Evolutionary conservation across 2,113 vertebrate species (phyloP).

Genomic region (Plectropomus leopardus): DNA sequence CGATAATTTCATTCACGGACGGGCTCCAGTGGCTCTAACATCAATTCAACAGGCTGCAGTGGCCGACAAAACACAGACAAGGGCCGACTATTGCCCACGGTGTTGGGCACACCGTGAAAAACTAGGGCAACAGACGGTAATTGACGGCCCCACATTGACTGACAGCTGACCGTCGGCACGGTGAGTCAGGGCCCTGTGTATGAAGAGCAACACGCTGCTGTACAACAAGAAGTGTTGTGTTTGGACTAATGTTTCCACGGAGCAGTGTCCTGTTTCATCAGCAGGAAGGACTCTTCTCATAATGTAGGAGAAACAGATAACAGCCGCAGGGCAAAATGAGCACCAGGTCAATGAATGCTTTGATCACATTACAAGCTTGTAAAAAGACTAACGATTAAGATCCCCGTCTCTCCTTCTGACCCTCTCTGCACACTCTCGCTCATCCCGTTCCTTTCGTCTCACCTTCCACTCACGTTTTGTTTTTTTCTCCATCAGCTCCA

Average conservation of each 20-base stretch:
- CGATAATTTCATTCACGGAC: too few species aligned
- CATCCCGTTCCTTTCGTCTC: conserved; percentile 22
- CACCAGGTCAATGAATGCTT: conserved; percentile 65
- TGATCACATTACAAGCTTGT: conserved; percentile 63
- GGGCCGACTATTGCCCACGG: too few species aligned
- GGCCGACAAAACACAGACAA: too few species aligned
- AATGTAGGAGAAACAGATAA: conserved; percentile 42
- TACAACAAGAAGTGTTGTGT: conserved; percentile 1
- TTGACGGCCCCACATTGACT: too few species aligned
- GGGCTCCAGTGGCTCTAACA: too few species aligned
- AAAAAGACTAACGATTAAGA: conserved; percentile 55
- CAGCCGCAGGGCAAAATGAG: conserved; percentile 39
- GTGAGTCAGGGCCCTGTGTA: too few species aligned
- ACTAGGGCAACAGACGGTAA: too few species aligned
- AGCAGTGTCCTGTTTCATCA: conserved; percentile 40
- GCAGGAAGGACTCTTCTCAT: conserved; percentile 44
- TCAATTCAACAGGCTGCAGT: too few species aligned
- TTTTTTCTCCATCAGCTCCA: neutral
- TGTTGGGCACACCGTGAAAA: too few species aligned
- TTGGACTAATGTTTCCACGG: conserved; percentile 30
- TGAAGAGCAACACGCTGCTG: neutral
- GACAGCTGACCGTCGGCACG: too few species aligned
- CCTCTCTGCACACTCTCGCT: neutral
- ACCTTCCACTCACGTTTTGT: conserved; percentile 28
- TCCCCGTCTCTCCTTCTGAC: conserved; percentile 29